These are phyloP conservation scores for Dromius quadrimaculatus DNA, from an alignment of 2,888 invertebrate genomes.

Conservation along the genomic window DNA sequence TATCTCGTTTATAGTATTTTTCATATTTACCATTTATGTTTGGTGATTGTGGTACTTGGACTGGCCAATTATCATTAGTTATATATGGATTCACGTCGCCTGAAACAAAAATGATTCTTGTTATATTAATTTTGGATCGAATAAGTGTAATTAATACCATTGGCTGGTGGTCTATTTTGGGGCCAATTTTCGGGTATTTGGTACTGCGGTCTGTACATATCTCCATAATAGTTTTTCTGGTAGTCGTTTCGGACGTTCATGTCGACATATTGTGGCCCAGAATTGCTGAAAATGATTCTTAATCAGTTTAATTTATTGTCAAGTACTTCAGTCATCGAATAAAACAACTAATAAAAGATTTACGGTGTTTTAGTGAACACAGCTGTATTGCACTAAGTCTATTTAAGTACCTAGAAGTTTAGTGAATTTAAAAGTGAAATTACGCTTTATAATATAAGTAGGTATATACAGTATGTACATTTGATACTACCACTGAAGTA, in stretches of 20 bases:
- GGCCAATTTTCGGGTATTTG: conserved; percentile 52
- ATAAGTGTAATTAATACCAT: conserved; percentile 37
- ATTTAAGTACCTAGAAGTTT: too few species aligned
- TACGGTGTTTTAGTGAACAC: too few species aligned
- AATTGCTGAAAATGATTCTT: conserved; percentile 14
- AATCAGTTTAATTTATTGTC: background rate
- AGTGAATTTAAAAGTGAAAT: background rate
- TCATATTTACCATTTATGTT: conserved; percentile 38
- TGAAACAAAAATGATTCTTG: conserved; percentile 11
- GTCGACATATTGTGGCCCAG: conserved; percentile 38
- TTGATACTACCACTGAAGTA: conserved; percentile 48
- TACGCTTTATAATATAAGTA: too few species aligned
- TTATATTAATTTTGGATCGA: background rate
- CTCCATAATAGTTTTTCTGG: conserved; percentile 61
- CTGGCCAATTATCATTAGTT: conserved; percentile 48
- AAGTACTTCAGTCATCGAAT: too few species aligned
- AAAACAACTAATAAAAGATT: too few species aligned
- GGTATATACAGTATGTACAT: conserved; percentile 41
- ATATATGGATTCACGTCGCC: conserved; percentile 42
- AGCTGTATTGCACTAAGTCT: too few species aligned
- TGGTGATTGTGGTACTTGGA: conserved; percentile 38
- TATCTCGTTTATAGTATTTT: conserved; percentile 10
- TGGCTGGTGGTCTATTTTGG: conserved; percentile 21
- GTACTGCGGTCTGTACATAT: conserved; percentile 60
- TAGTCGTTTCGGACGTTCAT: conserved; percentile 54